Percentiles rank a stretch among this genome's conserved stretches.
These are phyloP conservation scores for Orientallactaga bullata DNA, from an alignment of 2,113 vertebrate genomes.

Conservation along the genomic window DNA sequence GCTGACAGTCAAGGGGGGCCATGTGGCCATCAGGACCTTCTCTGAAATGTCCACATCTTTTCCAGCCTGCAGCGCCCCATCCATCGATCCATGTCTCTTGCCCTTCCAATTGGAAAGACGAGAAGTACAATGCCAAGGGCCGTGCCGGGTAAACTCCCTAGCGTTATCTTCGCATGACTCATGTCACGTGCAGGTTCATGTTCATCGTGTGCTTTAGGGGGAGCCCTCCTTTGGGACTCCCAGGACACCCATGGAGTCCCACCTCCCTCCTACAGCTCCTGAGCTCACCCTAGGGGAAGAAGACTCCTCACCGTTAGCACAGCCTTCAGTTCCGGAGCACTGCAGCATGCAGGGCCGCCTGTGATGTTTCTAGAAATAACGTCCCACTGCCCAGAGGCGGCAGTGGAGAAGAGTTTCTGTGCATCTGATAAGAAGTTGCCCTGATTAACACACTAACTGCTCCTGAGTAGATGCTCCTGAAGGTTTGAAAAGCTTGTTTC, in stretches of 20 bases:
- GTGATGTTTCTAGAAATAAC: background rate
- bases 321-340: background rate
- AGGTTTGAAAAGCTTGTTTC: constrained; percentile 20
- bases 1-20: background rate
- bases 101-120: constrained; percentile 53
- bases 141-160: constrained; percentile 20
- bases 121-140: constrained; percentile 31
- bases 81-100: background rate
- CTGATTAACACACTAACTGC: constrained; percentile 68
- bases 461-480: background rate
- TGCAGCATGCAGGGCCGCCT: background rate
- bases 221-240: background rate
- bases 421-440: constrained; percentile 65
- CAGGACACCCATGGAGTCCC: background rate
- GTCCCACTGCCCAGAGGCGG: no score
- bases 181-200: background rate
- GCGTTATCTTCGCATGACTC: background rate
- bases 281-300: constrained; percentile 40
- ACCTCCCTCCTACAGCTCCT: background rate
- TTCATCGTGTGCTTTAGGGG: background rate
- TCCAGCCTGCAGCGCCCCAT: background rate
- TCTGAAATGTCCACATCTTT: background rate
- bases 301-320: background rate
- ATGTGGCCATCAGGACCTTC: background rate
- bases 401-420: background rate